Evolutionary conservation across 2,888 invertebrate genomes (phyloP), one percentile per base, ranked within the genome.

Genomic region (Merodon equestris): DNA sequence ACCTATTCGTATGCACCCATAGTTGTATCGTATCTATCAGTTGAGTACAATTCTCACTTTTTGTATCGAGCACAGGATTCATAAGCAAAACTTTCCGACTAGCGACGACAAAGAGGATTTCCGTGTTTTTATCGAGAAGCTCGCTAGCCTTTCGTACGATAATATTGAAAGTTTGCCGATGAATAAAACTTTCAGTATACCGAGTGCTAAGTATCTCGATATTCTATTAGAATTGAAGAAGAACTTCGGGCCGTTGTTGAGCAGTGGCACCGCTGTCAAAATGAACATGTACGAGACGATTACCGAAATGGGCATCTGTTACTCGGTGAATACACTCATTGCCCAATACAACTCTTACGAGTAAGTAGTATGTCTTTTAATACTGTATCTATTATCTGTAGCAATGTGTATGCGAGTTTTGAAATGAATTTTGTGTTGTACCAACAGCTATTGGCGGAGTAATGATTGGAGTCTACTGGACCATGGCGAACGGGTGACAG

Each of bases 281-380:
- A 86, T 92, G 83, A 87, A 87, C 44, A 88, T 93, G n/a, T 89
- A 91, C 45, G 91, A 91, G 9, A 92, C 92, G 0, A 86, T 93
- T 9, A 93, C 93, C 0, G 94, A 94, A 86, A 91, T 93, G 90
- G 94, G 94, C 1, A 86, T 93, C 66, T 94, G 94, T 82, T 93
- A 93, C 85, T 90, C 93, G 17, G 91, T 93, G 54, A 94, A 94
- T 85, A 93, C 93, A 0, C 89, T 91, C 83, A 90, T 92, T 34
- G 92, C 93, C 0, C 86, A 91, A 40, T 89, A 89, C 72, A 89
- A 86, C 77, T 84, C 88, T 17, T 88, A 84, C 48, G 83, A 85
- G 85, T 89, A 71, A 68, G 85, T 84, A n/a, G 2, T 27, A 44
- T 36, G 36, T n/a, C 50, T 14, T 44, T 71, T 27, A n/a, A n/a